Base-by-base conservation (phyloP, 2,888 invertebrate genomes). In the Patella ulyssiponensis region DNA sequence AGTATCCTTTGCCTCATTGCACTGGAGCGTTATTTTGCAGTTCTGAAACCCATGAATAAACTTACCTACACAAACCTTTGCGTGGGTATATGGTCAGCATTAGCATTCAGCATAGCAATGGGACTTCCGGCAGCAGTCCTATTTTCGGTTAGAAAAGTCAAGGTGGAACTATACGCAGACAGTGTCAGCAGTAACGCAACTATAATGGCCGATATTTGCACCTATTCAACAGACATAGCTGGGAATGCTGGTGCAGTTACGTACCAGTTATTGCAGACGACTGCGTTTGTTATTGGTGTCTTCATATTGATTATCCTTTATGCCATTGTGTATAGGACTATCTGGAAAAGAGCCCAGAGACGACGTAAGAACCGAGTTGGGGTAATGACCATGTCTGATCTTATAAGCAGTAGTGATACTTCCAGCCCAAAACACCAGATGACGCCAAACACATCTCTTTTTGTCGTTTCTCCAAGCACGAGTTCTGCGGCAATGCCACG, bases 221-320 rank as follows among this genome's bases (percentile, higher is more conserved):
- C 77, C 44, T 77, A 79, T 44, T 74, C 79, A 3, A 77, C 71
- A 53, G 27, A 33, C 53, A 54, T 75, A 3, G n/a, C 80, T 3
- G 72, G 76, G 9, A 71, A 71, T 14, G 54, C 15, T 1, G 76
- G 78, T 11, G 70, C 75, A 14, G 53, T 33, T n/a, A 15, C 75
- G 1, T 83, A 83, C 52, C 78, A 76, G 51, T 54, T 17, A 4
- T 58, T 78, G 3, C 78, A 79, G 3, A 64, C n/a, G 9, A 15
- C 14, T 9, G 17, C 51, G 5, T 74, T 74, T 44, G 53, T 77
- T 17, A 27, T 74, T 15, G 27, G 51, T 12, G 27, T 77, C 20
- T 3, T 71, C 20, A 23, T 71, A 17, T 74, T 74, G 53, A 15
- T 52, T 14, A 14, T 71, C 52, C 23, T 77, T 11, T 77, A 77